These are phyloP conservation scores for Diachasmimorpha longicaudata DNA, from an alignment of 1,140 invertebrate genomes.

Conservation along the genomic window DNA sequence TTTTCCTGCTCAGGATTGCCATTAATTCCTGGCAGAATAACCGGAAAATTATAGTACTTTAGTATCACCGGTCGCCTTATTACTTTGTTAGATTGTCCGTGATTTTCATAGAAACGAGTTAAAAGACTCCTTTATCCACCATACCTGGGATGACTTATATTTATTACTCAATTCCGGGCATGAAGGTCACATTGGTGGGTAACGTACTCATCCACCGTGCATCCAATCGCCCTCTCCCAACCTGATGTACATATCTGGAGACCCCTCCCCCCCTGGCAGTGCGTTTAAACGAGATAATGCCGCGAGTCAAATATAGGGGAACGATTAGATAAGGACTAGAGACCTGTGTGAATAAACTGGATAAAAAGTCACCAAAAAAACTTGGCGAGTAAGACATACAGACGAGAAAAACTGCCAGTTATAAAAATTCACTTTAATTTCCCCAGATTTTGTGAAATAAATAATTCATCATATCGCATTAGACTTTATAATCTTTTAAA, in stretches of 20 bases:
- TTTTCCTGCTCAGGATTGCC: not conserved
- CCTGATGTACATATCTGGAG: not conserved
- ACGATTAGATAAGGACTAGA: slow-evolving; percentile 25
- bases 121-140: not conserved
- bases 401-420: not conserved
- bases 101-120: not conserved
- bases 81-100: slow-evolving; percentile 6
- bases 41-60: not conserved
- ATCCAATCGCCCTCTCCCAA: not conserved
- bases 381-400: not conserved
- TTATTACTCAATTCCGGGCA: slow-evolving; percentile 10
- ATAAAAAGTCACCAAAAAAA: slow-evolving; percentile 7
- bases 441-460: not conserved
- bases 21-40: not conserved
- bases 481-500: no score
- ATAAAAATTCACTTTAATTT: not conserved
- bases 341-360: slow-evolving; percentile 18
- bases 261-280: not conserved
- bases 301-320: slow-evolving; percentile 20
- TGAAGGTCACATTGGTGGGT: not conserved
- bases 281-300: slow-evolving; percentile 22
- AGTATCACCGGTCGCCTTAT: not conserved
- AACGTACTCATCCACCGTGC: not conserved
- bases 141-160: not conserved
- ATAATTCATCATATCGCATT: not conserved